Conservation (phyloP, 2,888 invertebrate genomes). For the Hofmannophila pseudospretella region DNA sequence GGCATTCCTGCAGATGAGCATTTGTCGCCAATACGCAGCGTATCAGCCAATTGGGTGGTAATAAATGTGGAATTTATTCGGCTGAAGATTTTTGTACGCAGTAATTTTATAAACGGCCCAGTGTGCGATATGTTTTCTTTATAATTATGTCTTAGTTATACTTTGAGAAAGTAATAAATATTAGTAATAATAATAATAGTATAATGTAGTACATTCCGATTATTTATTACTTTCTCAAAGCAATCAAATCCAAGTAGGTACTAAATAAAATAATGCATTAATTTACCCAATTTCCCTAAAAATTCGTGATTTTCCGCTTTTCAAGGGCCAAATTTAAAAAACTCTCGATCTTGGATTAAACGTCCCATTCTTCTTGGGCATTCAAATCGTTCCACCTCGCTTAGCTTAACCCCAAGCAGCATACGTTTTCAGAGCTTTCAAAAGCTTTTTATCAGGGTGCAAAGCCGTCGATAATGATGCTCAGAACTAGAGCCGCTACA, state of each 20-base stretch:
- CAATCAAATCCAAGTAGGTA: no score
- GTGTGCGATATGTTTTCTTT: no score
- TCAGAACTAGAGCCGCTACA: constrained; percentile 47
- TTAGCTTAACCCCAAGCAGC: constrained; percentile 46
- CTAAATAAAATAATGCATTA: no score
- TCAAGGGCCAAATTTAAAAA: no score
- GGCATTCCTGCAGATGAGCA: constrained; percentile 52
- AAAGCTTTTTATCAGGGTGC: constrained; percentile 58
- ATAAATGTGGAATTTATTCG: neutral
- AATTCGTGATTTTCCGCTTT: no score
- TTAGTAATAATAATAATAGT: no score
- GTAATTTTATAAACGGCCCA: no score
- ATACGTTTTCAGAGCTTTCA: constrained; percentile 57
- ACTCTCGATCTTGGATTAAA: neutral
- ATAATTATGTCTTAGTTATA: no score
- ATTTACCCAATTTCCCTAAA: no score
- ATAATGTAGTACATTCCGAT: no score
- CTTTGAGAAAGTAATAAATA: no score
- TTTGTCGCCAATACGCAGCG: constrained; percentile 26
- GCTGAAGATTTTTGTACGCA: neutral
- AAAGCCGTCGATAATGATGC: constrained; percentile 69
- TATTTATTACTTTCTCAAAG: no score
- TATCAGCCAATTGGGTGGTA: constrained; percentile 12
- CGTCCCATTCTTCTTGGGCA: neutral
- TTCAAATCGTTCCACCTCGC: constrained; percentile 37